Evolutionary conservation across 2,797 vertebrate genomes (phyloP).

Genomic region (Coranthus polyacanthus): DNA sequence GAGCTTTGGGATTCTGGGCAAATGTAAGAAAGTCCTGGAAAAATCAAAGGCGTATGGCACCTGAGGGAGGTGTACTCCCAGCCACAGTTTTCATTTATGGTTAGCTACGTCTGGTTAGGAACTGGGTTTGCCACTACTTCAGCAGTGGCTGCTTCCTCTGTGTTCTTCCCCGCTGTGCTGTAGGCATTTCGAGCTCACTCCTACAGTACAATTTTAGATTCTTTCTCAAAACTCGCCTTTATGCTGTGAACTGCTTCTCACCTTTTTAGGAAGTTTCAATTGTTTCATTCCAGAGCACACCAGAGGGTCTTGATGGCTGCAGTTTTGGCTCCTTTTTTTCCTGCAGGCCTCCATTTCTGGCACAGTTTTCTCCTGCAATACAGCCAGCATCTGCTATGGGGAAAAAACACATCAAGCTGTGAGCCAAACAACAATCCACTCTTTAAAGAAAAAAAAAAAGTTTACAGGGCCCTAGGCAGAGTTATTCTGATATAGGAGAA

Average conservation of each 20-base stretch:
- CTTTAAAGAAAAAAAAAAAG: constrained; percentile 15
- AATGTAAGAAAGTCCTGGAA: constrained; percentile 64
- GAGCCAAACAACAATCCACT: constrained; percentile 44
- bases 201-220: constrained; percentile 37
- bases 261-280: constrained; percentile 59
- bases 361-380: constrained; percentile 28
- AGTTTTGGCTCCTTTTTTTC: constrained; percentile 57
- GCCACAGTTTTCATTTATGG: constrained; percentile 70
- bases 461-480: constrained; percentile 55
- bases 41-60: constrained; percentile 68
- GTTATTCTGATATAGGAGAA: constrained; percentile 49
- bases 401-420: constrained; percentile 34
- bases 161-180: constrained; percentile 45
- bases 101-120: constrained; percentile 62
- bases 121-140: constrained; percentile 57
- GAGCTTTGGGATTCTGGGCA: constrained; percentile 65
- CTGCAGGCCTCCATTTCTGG: constrained; percentile 54
- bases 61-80: constrained; percentile 73
- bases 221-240: constrained; percentile 43
- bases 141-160: constrained; percentile 57
- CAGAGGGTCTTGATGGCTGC: constrained; percentile 52
- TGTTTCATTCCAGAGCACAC: constrained; percentile 59
- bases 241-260: constrained; percentile 61
- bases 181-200: constrained; percentile 31
- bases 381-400: constrained; percentile 45